phyloP scores from a whole-genome alignment of 2,113 vertebrate genomes.

The Brachyhypopomus occidentalis region DNA sequence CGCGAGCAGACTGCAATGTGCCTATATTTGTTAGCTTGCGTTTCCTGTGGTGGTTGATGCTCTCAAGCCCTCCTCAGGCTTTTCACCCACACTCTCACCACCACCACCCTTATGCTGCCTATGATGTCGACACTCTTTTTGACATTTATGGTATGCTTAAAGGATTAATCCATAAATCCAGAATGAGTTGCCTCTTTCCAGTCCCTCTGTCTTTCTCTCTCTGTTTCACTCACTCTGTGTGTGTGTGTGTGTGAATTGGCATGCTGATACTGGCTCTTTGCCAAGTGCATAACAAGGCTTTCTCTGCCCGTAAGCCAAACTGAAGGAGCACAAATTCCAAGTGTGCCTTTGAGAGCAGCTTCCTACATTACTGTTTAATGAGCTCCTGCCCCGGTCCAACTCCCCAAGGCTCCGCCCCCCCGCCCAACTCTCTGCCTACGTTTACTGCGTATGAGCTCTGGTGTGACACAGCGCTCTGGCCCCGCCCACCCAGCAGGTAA shows the following conservation, averaged over 20 bases:
- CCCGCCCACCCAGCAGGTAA: constrained; percentile 63
- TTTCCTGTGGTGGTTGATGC: background rate
- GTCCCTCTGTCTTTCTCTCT: background rate
- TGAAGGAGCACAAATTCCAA: too few species aligned
- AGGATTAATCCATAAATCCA: too few species aligned
- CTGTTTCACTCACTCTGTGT: background rate
- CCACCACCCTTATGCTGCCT: too few species aligned
- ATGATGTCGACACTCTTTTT: too few species aligned
- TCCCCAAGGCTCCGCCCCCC: too few species aligned
- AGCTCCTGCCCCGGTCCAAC: too few species aligned
- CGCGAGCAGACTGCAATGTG: background rate
- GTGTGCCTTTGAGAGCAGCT: too few species aligned
- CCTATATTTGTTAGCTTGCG: background rate
- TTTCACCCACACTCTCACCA: background rate
- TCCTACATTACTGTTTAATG: too few species aligned
- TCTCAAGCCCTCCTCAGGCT: background rate
- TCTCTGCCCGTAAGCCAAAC: too few species aligned
- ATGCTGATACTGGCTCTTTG: background rate
- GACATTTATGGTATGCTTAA: too few species aligned
- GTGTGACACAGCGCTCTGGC: constrained; percentile 62
- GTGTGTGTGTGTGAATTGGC: background rate
- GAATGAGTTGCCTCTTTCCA: too few species aligned
- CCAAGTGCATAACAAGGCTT: background rate
- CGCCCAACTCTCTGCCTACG: background rate
- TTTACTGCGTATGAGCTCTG: constrained; percentile 60